phyloP scores from a whole-genome alignment of 1,140 invertebrate species.

The Phocides pigmalion region DNA sequence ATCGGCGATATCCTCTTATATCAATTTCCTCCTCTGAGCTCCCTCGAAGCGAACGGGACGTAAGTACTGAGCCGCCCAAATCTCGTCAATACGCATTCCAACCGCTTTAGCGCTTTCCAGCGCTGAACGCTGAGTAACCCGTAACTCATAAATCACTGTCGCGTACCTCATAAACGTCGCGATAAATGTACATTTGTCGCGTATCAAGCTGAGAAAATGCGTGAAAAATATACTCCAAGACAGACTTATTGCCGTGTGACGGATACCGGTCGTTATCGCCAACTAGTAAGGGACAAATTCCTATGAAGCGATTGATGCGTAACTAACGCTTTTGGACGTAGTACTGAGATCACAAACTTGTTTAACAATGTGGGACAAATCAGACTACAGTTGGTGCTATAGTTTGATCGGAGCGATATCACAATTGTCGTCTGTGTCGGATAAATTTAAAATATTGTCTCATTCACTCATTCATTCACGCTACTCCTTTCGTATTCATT shows the following conservation, averaged over 20 bases:
- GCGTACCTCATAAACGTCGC: slow-evolving; percentile 38
- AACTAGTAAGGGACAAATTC: slow-evolving; percentile 12
- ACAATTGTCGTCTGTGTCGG: too few species aligned
- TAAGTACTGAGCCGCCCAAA: not conserved
- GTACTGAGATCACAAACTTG: not conserved
- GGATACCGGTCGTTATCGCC: slow-evolving; percentile 12
- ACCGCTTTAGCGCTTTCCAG: not conserved
- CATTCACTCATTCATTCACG: too few species aligned
- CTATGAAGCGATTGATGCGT: slow-evolving; percentile 3
- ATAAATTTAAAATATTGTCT: too few species aligned
- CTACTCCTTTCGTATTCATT: too few species aligned
- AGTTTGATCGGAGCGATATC: too few species aligned
- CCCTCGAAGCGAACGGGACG: too few species aligned
- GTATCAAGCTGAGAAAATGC: slow-evolving; percentile 33
- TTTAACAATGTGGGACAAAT: not conserved
- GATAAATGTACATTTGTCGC: slow-evolving; percentile 41
- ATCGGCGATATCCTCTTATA: not conserved
- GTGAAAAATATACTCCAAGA: slow-evolving; percentile 37
- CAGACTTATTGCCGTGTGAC: slow-evolving; percentile 12
- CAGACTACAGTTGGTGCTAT: not conserved
- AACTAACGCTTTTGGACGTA: slow-evolving; percentile 15
- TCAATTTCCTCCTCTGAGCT: not conserved
- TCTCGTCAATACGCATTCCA: slow-evolving; percentile 8
- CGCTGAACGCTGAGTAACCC: slow-evolving; percentile 8
- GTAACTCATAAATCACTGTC: slow-evolving; percentile 37